These are phyloP conservation scores for Meles meles DNA, from an alignment of 2,113 vertebrate species.

Conservation along the genomic window DNA sequence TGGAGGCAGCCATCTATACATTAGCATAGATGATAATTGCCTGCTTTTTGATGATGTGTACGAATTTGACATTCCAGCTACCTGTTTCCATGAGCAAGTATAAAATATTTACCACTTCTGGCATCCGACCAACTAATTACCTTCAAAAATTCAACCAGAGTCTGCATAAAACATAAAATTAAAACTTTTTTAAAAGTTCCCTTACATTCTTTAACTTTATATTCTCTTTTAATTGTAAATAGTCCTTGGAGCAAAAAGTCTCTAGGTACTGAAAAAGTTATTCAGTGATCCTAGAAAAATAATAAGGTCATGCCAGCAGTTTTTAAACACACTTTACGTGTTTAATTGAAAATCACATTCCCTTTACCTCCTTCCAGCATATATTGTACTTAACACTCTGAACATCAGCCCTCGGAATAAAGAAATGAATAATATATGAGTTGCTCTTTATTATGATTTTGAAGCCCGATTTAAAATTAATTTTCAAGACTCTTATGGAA, in stretches of 20 bases:
- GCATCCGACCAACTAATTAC: constrained; percentile 70
- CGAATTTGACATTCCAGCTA: constrained; percentile 58
- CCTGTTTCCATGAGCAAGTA: constrained; percentile 64
- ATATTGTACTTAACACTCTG: constrained; percentile 52
- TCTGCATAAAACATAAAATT: constrained; percentile 67
- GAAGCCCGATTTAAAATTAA: constrained; percentile 66
- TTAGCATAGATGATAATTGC: constrained; percentile 62
- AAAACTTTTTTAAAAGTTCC: constrained; percentile 56
- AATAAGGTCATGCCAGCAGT: constrained; percentile 45
- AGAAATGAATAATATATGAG: constrained; percentile 72
- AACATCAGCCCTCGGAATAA: constrained; percentile 66
- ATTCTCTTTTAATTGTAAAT: constrained; percentile 60
- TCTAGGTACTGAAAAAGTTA: constrained; percentile 33
- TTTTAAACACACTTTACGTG: constrained; percentile 50
- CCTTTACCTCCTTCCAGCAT: constrained; percentile 34
- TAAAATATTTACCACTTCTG: constrained; percentile 75
- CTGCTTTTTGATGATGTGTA: constrained; percentile 61
- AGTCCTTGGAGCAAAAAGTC: constrained; percentile 36
- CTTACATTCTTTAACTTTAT: constrained; percentile 44
- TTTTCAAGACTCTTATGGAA: constrained; percentile 73
- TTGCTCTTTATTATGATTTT: constrained; percentile 75
- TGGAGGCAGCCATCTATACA: constrained; percentile 39
- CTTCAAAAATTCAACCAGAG: constrained; percentile 63
- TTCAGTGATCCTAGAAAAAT: constrained; percentile 42
- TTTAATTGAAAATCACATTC: constrained; percentile 64